Evolutionary conservation across 2,888 invertebrate species (phyloP).

Genomic region (Anoncus sp.): DNA sequence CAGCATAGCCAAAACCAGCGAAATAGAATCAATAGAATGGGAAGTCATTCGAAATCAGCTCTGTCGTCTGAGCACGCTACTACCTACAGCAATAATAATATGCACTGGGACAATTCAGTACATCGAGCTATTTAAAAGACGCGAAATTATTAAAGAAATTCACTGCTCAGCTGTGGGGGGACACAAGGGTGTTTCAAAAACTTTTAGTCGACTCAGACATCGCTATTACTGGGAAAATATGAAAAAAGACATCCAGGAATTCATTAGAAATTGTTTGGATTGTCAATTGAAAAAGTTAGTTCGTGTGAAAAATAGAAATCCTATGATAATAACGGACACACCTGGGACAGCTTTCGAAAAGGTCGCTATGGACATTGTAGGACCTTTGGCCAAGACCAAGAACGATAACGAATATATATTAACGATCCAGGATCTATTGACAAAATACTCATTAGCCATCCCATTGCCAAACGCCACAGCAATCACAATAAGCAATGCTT

Average conservation of each 20-base stretch:
- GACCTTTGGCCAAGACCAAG: constrained; percentile 16
- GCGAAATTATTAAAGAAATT: constrained; percentile 27
- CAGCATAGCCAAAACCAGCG: constrained; percentile 27
- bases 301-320: constrained; percentile 17
- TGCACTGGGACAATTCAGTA: constrained; percentile 7
- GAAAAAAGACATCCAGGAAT: constrained; percentile 33
- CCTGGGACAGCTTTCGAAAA: constrained; percentile 32
- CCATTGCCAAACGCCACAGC: constrained; percentile 16
- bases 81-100: no score
- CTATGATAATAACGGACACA: constrained; percentile 31
- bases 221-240: constrained; percentile 43
- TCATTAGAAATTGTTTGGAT: constrained; percentile 28
- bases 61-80: no score
- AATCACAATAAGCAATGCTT: not conserved
- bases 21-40: constrained; percentile 13
- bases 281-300: constrained; percentile 41
- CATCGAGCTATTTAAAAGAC: constrained; percentile 9
- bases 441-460: constrained; percentile 17
- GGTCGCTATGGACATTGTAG: constrained; percentile 22
- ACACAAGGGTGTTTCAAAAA: constrained; percentile 45
- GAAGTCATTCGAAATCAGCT: no score
- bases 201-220: constrained; percentile 31
- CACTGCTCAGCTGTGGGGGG: constrained; percentile 32
- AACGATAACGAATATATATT: constrained; percentile 18
- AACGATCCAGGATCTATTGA: constrained; percentile 30